A percentile compares a stretch with the other conserved stretches of the same genome.
Evolutionary conservation across 2,113 vertebrate species (phyloP).

Genomic region (Tetrax tetrax): DNA sequence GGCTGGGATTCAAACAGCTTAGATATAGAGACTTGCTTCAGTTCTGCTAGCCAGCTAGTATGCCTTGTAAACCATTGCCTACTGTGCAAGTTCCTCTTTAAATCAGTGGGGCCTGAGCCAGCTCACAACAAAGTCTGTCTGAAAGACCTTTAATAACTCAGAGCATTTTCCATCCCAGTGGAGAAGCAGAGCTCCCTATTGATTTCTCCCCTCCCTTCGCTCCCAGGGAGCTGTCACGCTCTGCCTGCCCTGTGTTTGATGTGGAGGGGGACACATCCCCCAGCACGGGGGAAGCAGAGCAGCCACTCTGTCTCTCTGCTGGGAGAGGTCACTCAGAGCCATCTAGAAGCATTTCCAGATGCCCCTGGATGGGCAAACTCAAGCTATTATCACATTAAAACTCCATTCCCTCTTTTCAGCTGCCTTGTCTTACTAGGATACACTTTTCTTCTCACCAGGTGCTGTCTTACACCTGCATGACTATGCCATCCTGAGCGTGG

Average conservation of each 20-base stretch:
- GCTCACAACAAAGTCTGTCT: slow-evolving; percentile 19
- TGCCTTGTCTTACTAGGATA: not conserved
- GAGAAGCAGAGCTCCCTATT: slow-evolving; percentile 40
- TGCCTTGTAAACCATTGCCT: not conserved
- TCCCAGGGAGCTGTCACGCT: slow-evolving; percentile 5
- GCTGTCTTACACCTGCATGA: slow-evolving; percentile 89
- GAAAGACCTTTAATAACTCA: slow-evolving; percentile 31
- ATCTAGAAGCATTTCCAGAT: not conserved
- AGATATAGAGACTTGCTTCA: not conserved
- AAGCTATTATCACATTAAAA: not conserved
- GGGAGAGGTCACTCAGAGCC: not conserved
- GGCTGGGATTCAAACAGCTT: not conserved
- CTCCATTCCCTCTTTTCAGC: not conserved
- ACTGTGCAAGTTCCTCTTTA: not conserved
- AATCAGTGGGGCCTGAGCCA: not conserved
- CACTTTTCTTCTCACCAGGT: slow-evolving; percentile 66
- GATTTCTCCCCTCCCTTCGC: not conserved
- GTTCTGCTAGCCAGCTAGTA: not conserved
- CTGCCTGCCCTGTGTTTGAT: not conserved
- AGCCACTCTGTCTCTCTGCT: not conserved
- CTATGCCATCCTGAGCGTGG: slow-evolving; percentile 75
- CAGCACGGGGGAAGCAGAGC: not conserved
- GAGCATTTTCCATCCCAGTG: slow-evolving; percentile 45
- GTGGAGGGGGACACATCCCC: not conserved
- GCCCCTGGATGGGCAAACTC: not conserved